Conservation (phyloP, 2,113 vertebrate species). For the Hyperopisus bebe region DNA sequence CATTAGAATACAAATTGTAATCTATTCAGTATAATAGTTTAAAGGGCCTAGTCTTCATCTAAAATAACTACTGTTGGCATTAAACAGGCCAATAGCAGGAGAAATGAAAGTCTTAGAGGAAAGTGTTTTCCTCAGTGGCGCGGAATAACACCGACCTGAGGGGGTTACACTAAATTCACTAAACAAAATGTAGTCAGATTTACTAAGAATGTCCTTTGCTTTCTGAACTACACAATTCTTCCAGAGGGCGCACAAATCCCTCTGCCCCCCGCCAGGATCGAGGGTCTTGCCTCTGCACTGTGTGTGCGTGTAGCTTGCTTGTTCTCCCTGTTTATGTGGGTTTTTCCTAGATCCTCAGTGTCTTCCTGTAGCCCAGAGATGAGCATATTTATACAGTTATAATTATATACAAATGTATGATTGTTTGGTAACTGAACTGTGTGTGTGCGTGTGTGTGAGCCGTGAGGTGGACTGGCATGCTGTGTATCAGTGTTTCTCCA, state of each 20-base stretch:
- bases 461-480: too few relatives aligned
- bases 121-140: not conserved
- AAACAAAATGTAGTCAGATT: not conserved
- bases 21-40: not conserved
- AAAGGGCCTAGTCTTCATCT: not conserved
- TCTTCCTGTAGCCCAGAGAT: not conserved
- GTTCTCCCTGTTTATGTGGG: not conserved
- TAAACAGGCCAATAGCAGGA: not conserved
- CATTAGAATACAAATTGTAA: not conserved
- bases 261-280: not conserved
- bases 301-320: not conserved
- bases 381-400: not conserved
- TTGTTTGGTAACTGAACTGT: not conserved
- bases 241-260: too few relatives aligned
- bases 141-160: not conserved
- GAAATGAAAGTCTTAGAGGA: not conserved
- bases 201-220: not conserved
- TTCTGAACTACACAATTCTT: not conserved
- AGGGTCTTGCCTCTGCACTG: not conserved
- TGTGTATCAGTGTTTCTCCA: too few relatives aligned
- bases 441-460: not conserved
- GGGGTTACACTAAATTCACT: not conserved
- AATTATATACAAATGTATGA: not conserved
- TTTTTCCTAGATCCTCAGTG: not conserved
- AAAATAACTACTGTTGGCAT: not conserved